Conservation (phyloP, 2,888 invertebrate genomes). For the Podabrus alpinus region DNA sequence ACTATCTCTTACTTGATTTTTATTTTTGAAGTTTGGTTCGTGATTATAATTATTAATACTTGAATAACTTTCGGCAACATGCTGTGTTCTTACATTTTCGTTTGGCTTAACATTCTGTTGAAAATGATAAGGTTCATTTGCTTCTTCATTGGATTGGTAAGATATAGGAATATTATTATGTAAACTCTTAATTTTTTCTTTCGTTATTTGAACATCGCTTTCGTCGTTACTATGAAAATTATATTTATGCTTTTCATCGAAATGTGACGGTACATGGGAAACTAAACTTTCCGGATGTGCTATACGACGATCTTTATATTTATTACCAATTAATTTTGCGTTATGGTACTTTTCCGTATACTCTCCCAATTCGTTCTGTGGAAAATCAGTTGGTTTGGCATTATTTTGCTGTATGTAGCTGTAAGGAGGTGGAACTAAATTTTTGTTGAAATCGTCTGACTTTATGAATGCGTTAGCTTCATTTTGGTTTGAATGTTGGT, state of each 20-base stretch:
- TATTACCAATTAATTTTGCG: slow-evolving; percentile 24
- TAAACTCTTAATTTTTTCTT: slow-evolving; percentile 53
- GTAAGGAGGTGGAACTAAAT: slow-evolving; percentile 57
- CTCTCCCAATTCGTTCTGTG: slow-evolving; percentile 34
- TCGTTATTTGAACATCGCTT: slow-evolving; percentile 51
- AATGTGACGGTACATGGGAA: slow-evolving; percentile 49
- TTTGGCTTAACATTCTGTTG: slow-evolving; percentile 18
- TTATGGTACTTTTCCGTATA: slow-evolving; percentile 32
- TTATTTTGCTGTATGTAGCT: slow-evolving; percentile 31
- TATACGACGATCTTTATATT: slow-evolving; percentile 15
- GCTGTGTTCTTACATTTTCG: slow-evolving; percentile 14
- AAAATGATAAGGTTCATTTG: neutral
- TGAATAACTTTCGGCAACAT: slow-evolving; percentile 7
- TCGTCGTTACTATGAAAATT: slow-evolving; percentile 33
- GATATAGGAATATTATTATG: slow-evolving; percentile 45
- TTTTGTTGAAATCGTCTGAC: slow-evolving; percentile 55
- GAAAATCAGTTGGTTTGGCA: slow-evolving; percentile 19
- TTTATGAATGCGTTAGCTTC: slow-evolving; percentile 42
- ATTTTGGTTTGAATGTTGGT: slow-evolving; percentile 39
- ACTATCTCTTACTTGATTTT: slow-evolving; percentile 6
- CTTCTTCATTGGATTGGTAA: slow-evolving; percentile 32
- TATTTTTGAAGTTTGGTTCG: slow-evolving; percentile 23
- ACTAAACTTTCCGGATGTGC: slow-evolving; percentile 45
- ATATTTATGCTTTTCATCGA: slow-evolving; percentile 39
- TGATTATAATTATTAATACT: slow-evolving; percentile 33